A percentile compares a stretch with the other conserved stretches of the same genome.
phyloP scores from a whole-genome alignment of 2,797 vertebrate species.

The Phoxinus dragarum region DNA sequence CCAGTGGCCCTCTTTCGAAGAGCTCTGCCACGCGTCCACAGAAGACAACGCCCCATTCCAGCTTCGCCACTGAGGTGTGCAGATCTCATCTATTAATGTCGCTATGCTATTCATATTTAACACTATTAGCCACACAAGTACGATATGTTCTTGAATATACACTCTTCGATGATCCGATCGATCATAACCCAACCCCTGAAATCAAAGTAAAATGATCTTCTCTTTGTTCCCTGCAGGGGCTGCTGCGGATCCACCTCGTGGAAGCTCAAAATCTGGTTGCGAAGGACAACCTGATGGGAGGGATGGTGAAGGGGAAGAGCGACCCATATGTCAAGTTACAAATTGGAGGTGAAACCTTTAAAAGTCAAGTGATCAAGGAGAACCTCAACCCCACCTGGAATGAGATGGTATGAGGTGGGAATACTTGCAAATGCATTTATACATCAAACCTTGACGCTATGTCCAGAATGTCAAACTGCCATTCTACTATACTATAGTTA shows the following conservation, averaged over 20 bases:
- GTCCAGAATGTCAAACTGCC: slow-evolving; percentile 77
- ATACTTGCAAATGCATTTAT: slow-evolving; percentile 82
- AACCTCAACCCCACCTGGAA: slow-evolving; percentile 95
- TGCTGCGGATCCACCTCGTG: slow-evolving; percentile 88
- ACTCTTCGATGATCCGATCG: background rate
- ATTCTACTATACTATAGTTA: background rate
- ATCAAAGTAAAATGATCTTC: background rate
- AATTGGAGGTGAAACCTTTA: slow-evolving; percentile 68
- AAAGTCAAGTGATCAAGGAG: slow-evolving; percentile 89
- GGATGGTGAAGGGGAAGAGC: slow-evolving; percentile 90
- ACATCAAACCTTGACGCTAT: slow-evolving; percentile 51
- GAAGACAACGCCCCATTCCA: slow-evolving; percentile 79
- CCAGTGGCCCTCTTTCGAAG: slow-evolving; percentile 64
- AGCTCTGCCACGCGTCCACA: slow-evolving; percentile 67
- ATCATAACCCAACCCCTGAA: background rate
- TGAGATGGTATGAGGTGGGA: slow-evolving; percentile 65
- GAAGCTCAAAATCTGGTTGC: slow-evolving; percentile 88
- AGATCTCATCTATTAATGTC: background rate
- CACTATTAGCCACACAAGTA: background rate
- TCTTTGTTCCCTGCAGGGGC: slow-evolving; percentile 72
- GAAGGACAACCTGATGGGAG: slow-evolving; percentile 89
- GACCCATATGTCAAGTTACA: slow-evolving; percentile 86
- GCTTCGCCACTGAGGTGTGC: slow-evolving; percentile 88
- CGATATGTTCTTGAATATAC: background rate
- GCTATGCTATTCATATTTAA: background rate